Evolutionary conservation across 1,140 invertebrate genomes (phyloP).

Genomic region (Colletes gigas): DNA sequence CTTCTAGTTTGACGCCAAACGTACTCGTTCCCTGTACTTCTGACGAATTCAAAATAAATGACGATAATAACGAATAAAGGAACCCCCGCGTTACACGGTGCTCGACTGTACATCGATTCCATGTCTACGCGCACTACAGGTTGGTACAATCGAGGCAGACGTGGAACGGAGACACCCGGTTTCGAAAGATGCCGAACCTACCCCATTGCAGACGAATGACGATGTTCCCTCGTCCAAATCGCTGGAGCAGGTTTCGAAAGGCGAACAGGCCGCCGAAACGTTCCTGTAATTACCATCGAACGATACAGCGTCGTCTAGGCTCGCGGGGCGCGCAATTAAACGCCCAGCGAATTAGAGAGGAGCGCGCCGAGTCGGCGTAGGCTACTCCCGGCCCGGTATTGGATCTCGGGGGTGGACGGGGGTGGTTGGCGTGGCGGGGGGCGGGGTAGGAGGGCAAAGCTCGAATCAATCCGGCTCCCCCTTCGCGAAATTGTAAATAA

Average conservation of each 20-base stretch:
- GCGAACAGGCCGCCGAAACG: neutral
- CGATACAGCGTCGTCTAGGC: constrained; percentile 15
- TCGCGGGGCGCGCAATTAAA: constrained; percentile 25
- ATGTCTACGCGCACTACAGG: too few species aligned
- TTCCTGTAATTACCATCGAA: constrained; percentile 32
- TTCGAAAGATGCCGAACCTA: too few species aligned
- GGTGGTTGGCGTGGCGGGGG: neutral
- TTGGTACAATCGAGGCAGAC: too few species aligned
- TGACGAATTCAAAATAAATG: too few species aligned
- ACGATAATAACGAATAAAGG: too few species aligned
- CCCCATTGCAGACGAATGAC: too few species aligned
- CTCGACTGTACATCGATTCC: too few species aligned
- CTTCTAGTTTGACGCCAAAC: too few species aligned
- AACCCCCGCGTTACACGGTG: too few species aligned
- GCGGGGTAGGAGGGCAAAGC: constrained; percentile 20
- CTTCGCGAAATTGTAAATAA: constrained; percentile 74
- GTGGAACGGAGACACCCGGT: too few species aligned
- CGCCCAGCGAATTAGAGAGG: constrained; percentile 22
- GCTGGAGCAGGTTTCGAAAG: neutral
- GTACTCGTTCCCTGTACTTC: too few species aligned
- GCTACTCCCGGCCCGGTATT: constrained; percentile 34
- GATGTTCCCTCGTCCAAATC: neutral
- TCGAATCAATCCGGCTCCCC: constrained; percentile 58
- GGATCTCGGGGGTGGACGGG: constrained; percentile 11
- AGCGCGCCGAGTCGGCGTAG: constrained; percentile 1